A percentile compares a stretch with the other conserved stretches of the same genome.
Conservation (phyloP, 2,113 vertebrate species). For the Pseudorhombus dupliciocellatus region DNA sequence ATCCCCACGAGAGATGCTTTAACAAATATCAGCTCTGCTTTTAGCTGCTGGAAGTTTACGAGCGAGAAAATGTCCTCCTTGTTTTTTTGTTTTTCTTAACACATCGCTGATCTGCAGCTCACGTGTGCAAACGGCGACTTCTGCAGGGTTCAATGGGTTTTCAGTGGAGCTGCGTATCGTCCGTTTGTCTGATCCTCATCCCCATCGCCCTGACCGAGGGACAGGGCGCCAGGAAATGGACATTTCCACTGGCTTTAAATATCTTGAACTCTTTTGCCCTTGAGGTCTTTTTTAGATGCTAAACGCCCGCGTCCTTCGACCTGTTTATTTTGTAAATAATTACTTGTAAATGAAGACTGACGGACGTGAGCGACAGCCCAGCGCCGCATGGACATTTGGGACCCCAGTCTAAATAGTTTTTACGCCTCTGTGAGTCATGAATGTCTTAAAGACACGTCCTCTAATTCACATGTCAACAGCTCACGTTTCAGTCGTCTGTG, state of each 20-base stretch:
- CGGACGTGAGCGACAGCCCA: background rate
- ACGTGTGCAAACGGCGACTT: background rate
- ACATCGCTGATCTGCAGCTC: background rate
- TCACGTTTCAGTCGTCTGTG: background rate
- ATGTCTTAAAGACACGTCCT: background rate
- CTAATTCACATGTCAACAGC: background rate
- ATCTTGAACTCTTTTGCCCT: constrained; percentile 4
- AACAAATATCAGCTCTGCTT: background rate
- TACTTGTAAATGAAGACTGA: constrained; percentile 7
- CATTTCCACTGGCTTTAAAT: constrained; percentile 22
- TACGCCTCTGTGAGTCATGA: background rate
- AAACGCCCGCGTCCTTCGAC: constrained; percentile 15
- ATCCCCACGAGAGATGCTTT: background rate
- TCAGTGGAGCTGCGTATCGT: no score
- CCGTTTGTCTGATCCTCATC: constrained; percentile 8
- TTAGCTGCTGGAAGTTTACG: background rate
- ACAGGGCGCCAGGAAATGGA: constrained; percentile 18
- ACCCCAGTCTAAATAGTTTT: constrained; percentile 4
- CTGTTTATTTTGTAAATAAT: constrained; percentile 13
- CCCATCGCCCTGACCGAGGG: background rate
- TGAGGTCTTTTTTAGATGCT: background rate
- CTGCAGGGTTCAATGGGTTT: background rate
- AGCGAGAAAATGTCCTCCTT: background rate
- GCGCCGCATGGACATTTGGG: background rate
- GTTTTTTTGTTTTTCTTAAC: background rate